Percentiles rank a stretch among this genome's conserved stretches.
Evolutionary conservation across 37 sponge, comb jelly and placozoan genomes (phyloP).

Genomic region (Halisarca cf. caerulea): DNA sequence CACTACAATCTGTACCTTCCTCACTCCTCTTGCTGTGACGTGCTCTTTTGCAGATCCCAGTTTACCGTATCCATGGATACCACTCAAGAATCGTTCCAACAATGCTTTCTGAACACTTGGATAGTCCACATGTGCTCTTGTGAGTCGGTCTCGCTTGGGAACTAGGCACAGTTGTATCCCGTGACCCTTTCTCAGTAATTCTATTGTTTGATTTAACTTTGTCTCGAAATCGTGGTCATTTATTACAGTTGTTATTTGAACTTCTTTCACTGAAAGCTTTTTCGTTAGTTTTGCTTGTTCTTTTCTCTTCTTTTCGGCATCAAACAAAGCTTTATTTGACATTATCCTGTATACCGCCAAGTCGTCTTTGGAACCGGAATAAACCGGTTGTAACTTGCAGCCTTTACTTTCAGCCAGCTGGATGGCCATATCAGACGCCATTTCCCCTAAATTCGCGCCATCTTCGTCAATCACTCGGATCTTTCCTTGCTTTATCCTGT

Average conservation of each 20-base stretch:
- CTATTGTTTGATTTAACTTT: constrained; percentile 30
- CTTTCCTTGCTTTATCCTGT: constrained; percentile 14
- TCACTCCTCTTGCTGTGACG: too few relatives aligned
- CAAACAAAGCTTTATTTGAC: constrained; percentile 21
- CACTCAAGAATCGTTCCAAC: neutral
- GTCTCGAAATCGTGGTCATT: constrained; percentile 45
- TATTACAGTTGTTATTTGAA: constrained; percentile 45
- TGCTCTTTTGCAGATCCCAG: too few relatives aligned
- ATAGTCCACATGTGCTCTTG: neutral
- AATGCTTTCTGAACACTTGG: neutral
- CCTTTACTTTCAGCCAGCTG: constrained; percentile 44
- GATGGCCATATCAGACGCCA: constrained; percentile 38
- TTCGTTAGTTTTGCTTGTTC: constrained; percentile 40
- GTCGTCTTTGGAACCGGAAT: neutral
- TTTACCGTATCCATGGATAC: too few relatives aligned
- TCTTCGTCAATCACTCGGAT: constrained; percentile 63
- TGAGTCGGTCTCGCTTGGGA: neutral
- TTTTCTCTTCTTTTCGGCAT: constrained; percentile 19
- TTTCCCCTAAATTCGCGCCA: constrained; percentile 56
- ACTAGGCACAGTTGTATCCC: neutral
- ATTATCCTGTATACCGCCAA: constrained; percentile 48
- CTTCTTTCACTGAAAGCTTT: constrained; percentile 34
- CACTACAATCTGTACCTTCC: too few relatives aligned
- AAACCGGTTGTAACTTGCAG: constrained; percentile 25
- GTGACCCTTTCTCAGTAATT: constrained; percentile 13